phyloP scores from a whole-genome alignment of 2,888 invertebrate species.

The Tinea pellionella region DNA sequence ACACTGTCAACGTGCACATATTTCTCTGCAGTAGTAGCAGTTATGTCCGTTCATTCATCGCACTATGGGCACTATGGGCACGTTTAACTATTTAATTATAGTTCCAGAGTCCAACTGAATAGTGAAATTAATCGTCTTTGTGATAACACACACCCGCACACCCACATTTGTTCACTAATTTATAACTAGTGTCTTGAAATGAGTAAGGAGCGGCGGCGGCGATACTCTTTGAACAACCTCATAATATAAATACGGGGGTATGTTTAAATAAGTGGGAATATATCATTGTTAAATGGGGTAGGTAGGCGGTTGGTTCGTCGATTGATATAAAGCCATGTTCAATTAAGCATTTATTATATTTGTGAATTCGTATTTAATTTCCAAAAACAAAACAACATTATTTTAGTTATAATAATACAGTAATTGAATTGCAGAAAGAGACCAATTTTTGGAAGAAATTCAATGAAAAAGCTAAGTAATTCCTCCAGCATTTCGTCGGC shows the following conservation, averaged over 20 bases:
- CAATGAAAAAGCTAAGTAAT: constrained; percentile 9
- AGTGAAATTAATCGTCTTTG: background rate
- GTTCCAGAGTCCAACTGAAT: background rate
- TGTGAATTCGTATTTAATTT: background rate
- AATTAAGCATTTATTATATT: too few relatives aligned
- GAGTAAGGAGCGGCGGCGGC: background rate
- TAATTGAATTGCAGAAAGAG: background rate
- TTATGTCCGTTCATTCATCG: too few relatives aligned
- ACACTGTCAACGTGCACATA: too few relatives aligned
- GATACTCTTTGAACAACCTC: too few relatives aligned
- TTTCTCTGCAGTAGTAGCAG: too few relatives aligned
- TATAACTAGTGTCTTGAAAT: background rate
- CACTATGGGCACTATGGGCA: too few relatives aligned
- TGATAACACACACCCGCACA: background rate
- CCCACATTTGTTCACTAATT: background rate
- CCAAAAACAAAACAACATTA: background rate
- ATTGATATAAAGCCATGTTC: too few relatives aligned
- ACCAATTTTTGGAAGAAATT: background rate
- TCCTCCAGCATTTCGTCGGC: constrained; percentile 4
- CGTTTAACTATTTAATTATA: background rate
- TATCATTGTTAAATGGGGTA: too few relatives aligned
- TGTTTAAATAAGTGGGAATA: too few relatives aligned
- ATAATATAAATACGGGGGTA: too few relatives aligned
- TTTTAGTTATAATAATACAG: background rate
- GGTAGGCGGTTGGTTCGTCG: too few relatives aligned